These are phyloP conservation scores for Tuta absoluta DNA, from an alignment of 2,888 invertebrate species.

Conservation along the genomic window DNA sequence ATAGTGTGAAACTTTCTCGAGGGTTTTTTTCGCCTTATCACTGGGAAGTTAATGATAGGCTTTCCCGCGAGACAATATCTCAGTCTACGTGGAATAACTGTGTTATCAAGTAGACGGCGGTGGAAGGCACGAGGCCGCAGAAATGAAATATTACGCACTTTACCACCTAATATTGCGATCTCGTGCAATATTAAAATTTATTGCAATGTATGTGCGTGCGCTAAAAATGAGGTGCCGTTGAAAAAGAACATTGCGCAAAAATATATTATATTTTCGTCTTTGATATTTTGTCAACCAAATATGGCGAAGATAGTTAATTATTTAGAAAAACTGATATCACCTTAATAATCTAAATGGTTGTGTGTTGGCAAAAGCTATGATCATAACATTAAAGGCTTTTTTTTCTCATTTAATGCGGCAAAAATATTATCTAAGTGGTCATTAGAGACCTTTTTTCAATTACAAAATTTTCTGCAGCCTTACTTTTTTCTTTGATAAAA, in stretches of 20 bases:
- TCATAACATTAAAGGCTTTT: not conserved
- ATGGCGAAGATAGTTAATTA: too few relatives aligned
- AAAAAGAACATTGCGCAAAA: conserved; percentile 54
- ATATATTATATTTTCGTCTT: not conserved
- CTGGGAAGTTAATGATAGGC: too few relatives aligned
- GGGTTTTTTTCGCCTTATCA: too few relatives aligned
- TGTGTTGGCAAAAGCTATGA: too few relatives aligned
- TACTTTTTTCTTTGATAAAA: not conserved
- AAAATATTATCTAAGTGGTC: not conserved
- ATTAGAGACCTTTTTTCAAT: not conserved
- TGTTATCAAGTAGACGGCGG: conserved; percentile 64
- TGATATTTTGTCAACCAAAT: too few relatives aligned
- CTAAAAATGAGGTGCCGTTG: conserved; percentile 52
- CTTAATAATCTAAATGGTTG: not conserved
- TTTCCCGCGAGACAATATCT: too few relatives aligned
- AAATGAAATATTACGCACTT: conserved; percentile 77
- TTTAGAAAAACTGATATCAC: not conserved
- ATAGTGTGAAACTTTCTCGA: too few relatives aligned
- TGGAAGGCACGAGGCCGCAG: conserved; percentile 60
- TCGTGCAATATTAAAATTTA: conserved; percentile 79
- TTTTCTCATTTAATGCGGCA: not conserved
- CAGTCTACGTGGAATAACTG: conserved; percentile 58
- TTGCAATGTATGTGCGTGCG: conserved; percentile 65
- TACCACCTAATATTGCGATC: conserved; percentile 75
- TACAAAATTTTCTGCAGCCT: not conserved